Evolutionary conservation across 2,797 vertebrate species (phyloP).

Genomic region (Loris lydekkerianus): DNA sequence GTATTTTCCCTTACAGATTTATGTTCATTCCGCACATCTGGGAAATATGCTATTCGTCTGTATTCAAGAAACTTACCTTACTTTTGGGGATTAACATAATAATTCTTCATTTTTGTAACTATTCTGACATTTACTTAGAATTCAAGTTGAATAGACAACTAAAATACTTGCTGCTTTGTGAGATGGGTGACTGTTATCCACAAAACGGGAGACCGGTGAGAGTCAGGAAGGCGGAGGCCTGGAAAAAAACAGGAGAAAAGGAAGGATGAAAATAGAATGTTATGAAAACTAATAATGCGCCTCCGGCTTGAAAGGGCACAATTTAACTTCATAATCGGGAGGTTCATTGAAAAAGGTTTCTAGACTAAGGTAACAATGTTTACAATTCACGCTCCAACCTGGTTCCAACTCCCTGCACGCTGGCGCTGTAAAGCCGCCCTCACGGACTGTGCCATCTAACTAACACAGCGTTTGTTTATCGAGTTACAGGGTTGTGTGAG

Average conservation of each 20-base stretch:
- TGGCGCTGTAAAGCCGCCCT: not conserved
- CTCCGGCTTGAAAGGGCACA: not conserved
- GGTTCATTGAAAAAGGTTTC: not conserved
- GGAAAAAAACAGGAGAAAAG: not conserved
- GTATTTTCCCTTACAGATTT: constrained; percentile 40
- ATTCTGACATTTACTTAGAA: constrained; percentile 52
- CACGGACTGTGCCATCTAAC: not conserved
- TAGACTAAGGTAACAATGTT: not conserved
- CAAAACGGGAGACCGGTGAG: not conserved
- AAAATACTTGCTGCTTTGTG: not conserved
- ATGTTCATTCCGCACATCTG: constrained; percentile 27
- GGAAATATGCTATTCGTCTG: constrained; percentile 53
- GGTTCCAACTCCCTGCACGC: not conserved
- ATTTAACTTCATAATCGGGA: not conserved
- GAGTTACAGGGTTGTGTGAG: not conserved
- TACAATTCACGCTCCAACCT: not conserved
- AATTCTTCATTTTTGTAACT: not conserved
- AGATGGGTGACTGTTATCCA: not conserved
- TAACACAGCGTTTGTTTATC: constrained; percentile 15
- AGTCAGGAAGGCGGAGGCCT: not conserved
- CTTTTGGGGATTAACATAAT: constrained; percentile 26
- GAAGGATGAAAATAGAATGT: not conserved
- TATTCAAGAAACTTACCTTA: constrained; percentile 43
- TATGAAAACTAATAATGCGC: not conserved
- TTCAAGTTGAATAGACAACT: constrained; percentile 25